Base-by-base conservation (phyloP, 2,797 vertebrate species). In the Pseudocheirus occidentalis region DNA sequence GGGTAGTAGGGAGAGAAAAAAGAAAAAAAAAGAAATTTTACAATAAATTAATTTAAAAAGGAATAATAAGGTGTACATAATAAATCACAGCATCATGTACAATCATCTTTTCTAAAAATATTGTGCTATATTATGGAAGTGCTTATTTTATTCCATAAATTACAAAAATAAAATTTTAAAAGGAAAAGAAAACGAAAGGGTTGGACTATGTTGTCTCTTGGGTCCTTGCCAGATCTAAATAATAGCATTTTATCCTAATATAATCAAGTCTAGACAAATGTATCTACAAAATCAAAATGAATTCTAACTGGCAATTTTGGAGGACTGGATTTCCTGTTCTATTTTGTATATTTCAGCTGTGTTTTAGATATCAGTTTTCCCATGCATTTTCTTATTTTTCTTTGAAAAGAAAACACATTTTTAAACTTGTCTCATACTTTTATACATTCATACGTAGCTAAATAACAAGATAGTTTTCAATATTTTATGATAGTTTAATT, bases 201-300 rank as follows among this genome's bases (percentile, higher is more conserved):
- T 73, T 73, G 2, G 66, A 21, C 6, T 40, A 40, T 73, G 40
- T 21, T 18, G 16, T 73, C 14, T 18, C 5, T n/a, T n/a, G 3
- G 34, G 14, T 66, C 34, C 31, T n/a, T 16, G 14, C 66, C n/a
- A 73, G 14, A 16, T 73, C 16, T 40, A 73, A 73, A 40, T 40
- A 40, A 1, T 40, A 73, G n/a, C 4, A 6, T 40, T 40, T 28
- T 14, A 14, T n/a, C n/a, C 5, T 5, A n/a, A 18, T 40, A 40
- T 73, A 73, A 40, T 73, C 16, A 21, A 66, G 12, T n/a, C n/a
- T 93, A 93, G 31, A 94, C 90, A 66, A 58, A 55, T 31, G 31
- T 95, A 94, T 90, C 94, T 89, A 18, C 93, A 95, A 91, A 92
- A 95, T 59, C n/a, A 31, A 16, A 90, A 95, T 40, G 9, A 73